phyloP scores from a whole-genome alignment of 2,797 vertebrate genomes.

The Eupleurogrammus muticus region DNA sequence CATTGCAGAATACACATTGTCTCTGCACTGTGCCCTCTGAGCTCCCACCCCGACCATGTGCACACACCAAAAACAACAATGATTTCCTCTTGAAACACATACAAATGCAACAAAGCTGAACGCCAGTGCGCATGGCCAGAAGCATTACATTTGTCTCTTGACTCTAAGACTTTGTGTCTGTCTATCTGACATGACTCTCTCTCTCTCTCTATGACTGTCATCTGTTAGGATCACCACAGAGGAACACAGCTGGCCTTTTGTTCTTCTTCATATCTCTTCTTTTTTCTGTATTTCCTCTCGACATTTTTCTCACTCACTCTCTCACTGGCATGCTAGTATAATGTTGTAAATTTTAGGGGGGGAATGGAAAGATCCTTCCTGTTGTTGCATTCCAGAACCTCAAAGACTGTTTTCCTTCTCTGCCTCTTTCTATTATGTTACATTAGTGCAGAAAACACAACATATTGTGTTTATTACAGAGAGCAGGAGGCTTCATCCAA shows the following conservation, averaged over 20 bases:
- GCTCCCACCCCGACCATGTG: neutral
- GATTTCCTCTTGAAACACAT: constrained; percentile 61
- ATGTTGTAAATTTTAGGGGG: constrained; percentile 30
- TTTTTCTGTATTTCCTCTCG: constrained; percentile 23
- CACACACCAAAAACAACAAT: constrained; percentile 32
- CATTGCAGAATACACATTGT: constrained; percentile 11
- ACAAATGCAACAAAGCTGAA: constrained; percentile 57
- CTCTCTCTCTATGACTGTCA: constrained; percentile 31
- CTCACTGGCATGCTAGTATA: constrained; percentile 27
- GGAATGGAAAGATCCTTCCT: constrained; percentile 2
- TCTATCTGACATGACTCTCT: constrained; percentile 58
- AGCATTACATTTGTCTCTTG: constrained; percentile 63
- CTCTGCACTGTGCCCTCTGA: constrained; percentile 32
- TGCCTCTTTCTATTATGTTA: constrained; percentile 53
- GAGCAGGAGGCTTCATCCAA: constrained; percentile 50
- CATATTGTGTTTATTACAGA: constrained; percentile 54
- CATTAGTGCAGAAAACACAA: constrained; percentile 59
- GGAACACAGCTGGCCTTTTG: constrained; percentile 58
- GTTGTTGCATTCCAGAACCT: constrained; percentile 48
- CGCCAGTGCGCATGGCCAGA: constrained; percentile 56
- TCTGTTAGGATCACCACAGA: constrained; percentile 51
- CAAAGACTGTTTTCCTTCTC: constrained; percentile 30
- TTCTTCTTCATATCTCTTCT: constrained; percentile 39
- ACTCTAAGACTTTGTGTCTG: constrained; percentile 64
- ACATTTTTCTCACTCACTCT: constrained; percentile 28